phyloP scores from a whole-genome alignment of 2,113 vertebrate genomes.

The Chionis minor region DNA sequence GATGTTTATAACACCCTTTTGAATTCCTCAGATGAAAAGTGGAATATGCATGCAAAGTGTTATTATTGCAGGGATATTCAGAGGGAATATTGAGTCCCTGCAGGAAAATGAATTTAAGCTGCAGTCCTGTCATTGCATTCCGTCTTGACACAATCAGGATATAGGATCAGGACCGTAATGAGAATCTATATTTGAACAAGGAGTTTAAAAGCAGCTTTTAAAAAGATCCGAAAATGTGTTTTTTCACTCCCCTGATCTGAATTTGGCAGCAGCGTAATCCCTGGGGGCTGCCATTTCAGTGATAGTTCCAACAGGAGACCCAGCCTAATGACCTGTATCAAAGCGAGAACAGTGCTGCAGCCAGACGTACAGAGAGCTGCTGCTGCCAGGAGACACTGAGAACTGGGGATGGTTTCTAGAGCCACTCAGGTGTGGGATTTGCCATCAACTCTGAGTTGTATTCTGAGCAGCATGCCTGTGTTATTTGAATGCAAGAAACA shows the following conservation, averaged over 20 bases:
- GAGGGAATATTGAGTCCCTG: background rate
- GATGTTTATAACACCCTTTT: background rate
- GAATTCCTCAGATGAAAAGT: background rate
- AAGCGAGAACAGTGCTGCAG: background rate
- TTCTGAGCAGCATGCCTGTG: background rate
- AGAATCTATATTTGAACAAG: background rate
- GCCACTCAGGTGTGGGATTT: background rate
- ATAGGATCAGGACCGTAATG: background rate
- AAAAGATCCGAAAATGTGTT: background rate
- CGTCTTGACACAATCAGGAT: background rate
- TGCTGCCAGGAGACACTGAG: background rate
- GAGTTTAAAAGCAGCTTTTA: background rate
- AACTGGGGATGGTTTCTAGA: background rate
- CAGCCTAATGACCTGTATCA: constrained; percentile 54
- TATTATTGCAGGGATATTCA: background rate
- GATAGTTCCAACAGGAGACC: constrained; percentile 11
- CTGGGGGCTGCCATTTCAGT: constrained; percentile 28
- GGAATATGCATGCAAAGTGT: background rate
- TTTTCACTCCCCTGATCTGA: constrained; percentile 21
- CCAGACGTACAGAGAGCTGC: background rate
- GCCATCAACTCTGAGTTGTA: background rate
- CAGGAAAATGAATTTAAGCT: background rate
- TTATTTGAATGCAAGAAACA: background rate
- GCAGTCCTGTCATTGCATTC: background rate
- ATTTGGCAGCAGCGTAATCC: constrained; percentile 22